Percentiles rank a stretch among this genome's conserved stretches.
Conservation (phyloP, 2,797 vertebrate species). For the Coccyzus lansbergi region DNA sequence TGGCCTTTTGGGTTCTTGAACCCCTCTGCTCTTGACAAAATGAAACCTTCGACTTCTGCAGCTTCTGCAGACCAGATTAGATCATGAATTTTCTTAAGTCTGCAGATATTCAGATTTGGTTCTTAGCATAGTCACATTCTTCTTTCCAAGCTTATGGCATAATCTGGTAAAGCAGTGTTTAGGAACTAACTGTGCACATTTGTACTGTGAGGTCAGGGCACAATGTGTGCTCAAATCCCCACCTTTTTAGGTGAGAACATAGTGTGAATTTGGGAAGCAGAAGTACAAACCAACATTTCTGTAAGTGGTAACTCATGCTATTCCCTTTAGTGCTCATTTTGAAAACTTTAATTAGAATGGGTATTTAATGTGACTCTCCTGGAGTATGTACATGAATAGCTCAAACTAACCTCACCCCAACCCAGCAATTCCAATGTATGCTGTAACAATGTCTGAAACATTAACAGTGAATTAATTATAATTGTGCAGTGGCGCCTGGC, state of each 20-base stretch:
- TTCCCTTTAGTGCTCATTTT: slow-evolving; percentile 38
- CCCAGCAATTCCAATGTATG: slow-evolving; percentile 52
- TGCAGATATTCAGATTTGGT: background rate
- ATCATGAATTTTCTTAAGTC: background rate
- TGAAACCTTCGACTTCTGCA: background rate
- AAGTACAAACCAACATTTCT: slow-evolving; percentile 4
- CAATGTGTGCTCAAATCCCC: background rate
- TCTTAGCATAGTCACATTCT: background rate
- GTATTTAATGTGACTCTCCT: slow-evolving; percentile 55
- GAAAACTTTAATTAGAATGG: slow-evolving; percentile 55
- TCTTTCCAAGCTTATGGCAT: background rate
- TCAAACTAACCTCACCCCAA: slow-evolving; percentile 50
- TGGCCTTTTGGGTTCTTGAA: background rate
- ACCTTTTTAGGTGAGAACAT: background rate
- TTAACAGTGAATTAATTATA: slow-evolving; percentile 71
- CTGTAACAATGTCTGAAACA: slow-evolving; percentile 50
- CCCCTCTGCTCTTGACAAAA: background rate
- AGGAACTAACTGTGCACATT: background rate
- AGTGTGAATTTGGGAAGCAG: background rate
- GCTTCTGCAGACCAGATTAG: background rate
- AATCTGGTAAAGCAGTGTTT: background rate
- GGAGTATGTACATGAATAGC: slow-evolving; percentile 29
- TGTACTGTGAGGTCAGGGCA: background rate
- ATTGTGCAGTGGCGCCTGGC: slow-evolving; percentile 70
- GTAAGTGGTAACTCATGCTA: background rate